These are phyloP conservation scores for Mythimna pallens DNA, from an alignment of 2,888 invertebrate species.

Conservation along the genomic window DNA sequence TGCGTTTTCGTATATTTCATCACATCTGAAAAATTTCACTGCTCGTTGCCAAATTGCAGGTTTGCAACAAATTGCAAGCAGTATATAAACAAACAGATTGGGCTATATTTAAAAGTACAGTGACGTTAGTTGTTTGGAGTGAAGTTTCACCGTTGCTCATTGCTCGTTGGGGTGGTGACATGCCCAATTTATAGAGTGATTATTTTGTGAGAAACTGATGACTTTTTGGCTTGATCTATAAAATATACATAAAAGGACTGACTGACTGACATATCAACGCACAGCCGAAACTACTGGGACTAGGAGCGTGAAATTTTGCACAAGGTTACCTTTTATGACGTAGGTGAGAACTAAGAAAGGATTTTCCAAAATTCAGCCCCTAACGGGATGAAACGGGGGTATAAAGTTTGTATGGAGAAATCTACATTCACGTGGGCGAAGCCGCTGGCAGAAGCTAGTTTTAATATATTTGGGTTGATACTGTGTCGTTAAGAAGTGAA, in stretches of 20 bases:
- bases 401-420: no score
- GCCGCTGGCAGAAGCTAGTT: no score
- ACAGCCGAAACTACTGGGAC: no score
- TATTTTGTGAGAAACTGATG: slow-evolving; percentile 9
- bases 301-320: no score
- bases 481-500: slow-evolving; percentile 25
- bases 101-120: slow-evolving; percentile 43
- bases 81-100: slow-evolving; percentile 57
- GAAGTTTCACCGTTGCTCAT: slow-evolving; percentile 26
- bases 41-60: slow-evolving; percentile 51
- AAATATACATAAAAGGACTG: no score
- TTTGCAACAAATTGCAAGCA: slow-evolving; percentile 50
- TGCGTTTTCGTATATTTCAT: slow-evolving; percentile 43
- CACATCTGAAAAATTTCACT: slow-evolving; percentile 46
- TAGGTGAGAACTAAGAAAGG: no score
- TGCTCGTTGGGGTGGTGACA: slow-evolving; percentile 19
- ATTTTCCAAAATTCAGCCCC: no score
- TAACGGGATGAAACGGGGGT: no score
- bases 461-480: not conserved
- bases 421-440: no score
- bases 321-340: no score
- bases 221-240: slow-evolving; percentile 15
- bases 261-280: no score
- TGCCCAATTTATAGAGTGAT: slow-evolving; percentile 18
- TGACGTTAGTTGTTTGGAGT: slow-evolving; percentile 22